phyloP scores from a whole-genome alignment of 2,888 invertebrate genomes.

The Rhynchonema sp. region DNA sequence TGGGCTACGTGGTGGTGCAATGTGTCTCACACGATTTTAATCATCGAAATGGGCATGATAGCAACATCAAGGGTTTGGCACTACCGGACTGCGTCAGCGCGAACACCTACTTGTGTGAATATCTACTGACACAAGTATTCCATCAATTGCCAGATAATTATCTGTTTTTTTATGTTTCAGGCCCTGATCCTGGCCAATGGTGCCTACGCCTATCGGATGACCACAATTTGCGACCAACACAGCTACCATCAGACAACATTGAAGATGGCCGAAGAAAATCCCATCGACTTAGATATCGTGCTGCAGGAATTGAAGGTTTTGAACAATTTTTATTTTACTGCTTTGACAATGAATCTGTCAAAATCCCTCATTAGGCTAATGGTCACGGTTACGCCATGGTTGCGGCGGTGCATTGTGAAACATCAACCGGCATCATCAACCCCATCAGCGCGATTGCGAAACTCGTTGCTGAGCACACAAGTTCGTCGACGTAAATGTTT shows the following conservation, averaged over 20 bases:
- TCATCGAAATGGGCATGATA: too few species aligned
- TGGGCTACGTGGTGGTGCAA: too few species aligned
- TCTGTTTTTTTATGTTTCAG: too few species aligned
- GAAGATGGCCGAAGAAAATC: slow-evolving; percentile 28
- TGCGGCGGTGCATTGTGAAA: slow-evolving; percentile 35
- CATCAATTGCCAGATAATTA: too few species aligned
- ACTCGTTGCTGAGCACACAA: slow-evolving; percentile 18
- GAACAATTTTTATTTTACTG: not conserved
- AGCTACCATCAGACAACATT: slow-evolving; percentile 24
- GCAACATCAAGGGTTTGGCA: too few species aligned
- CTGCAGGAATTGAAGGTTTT: slow-evolving; percentile 15
- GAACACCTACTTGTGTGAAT: too few species aligned
- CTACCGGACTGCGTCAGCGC: too few species aligned
- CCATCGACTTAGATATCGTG: slow-evolving; percentile 19
- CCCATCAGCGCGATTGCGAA: slow-evolving; percentile 30
- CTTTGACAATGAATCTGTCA: not conserved
- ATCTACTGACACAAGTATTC: too few species aligned
- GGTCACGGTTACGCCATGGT: slow-evolving; percentile 28
- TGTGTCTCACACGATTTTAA: too few species aligned
- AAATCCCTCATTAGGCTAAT: not conserved
- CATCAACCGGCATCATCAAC: slow-evolving; percentile 34
- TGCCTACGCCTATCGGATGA: slow-evolving; percentile 34
- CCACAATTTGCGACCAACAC: slow-evolving; percentile 29
- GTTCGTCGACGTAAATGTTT: too few species aligned
- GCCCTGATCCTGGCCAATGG: slow-evolving; percentile 33